Base-by-base conservation (phyloP, 23 tunicate species). In the Pegea sp. region DNA sequence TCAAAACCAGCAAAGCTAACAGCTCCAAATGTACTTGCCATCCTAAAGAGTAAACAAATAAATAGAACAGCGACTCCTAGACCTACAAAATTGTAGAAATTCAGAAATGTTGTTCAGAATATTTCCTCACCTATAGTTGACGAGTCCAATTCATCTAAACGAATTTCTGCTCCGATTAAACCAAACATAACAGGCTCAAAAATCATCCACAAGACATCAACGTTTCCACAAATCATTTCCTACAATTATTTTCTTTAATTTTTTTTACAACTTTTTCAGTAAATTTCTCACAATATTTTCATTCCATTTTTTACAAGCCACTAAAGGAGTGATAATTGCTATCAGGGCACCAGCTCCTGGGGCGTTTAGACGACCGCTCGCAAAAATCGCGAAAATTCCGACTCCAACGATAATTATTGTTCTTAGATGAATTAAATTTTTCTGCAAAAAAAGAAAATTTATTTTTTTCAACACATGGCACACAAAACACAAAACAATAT, bases 301-400 rank as follows among this genome's bases (percentile, higher is more conserved):
- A 23, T 64, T 51, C 95, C 95, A 84, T 30, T 58, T 20, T 6
- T 48, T 49, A 11, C 84, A 54, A 25, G 95, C 95, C 5, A 68
- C 72, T 28, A 84, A 73, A 2, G 95, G 51, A 29, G 54, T 22
- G n/a, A 74, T 86, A 24, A 84, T 84, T 18, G 95, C 81, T 24
- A 69, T 73, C 6, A 84, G 55, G 1, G 95, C 95, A 5, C 95
- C 95, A 42, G 84, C 64, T n/a, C 95, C 95, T 2, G 84, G 95
- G 52, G 67, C 52, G 5, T 54, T 54, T 18, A 54, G 63, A 3
- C 26, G 21, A 11, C 71, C 57, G 26, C 66, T 60, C n/a, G 78
- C 95, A 31, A 74, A 73, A 2, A 84, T 28, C 24, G 71, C 52
- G 16, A 73, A 30, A 30, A 84, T 46, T 2, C 84, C 95, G 0